These are phyloP conservation scores for Tupaia tana DNA, from an alignment of 2,113 vertebrate genomes.

Conservation along the genomic window DNA sequence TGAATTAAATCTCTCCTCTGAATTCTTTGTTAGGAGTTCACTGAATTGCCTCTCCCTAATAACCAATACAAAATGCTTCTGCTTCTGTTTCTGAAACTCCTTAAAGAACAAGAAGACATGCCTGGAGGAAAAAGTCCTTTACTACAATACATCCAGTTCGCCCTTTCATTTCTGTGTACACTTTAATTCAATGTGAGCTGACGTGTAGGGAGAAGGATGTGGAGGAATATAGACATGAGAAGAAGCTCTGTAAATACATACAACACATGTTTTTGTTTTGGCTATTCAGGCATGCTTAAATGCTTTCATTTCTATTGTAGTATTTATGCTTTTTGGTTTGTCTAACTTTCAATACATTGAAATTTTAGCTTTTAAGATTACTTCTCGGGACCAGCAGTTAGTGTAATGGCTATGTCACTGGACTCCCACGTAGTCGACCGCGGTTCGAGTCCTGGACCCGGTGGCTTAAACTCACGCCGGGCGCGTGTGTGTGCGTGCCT, in stretches of 20 bases:
- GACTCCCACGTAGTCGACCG: no score
- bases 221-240: neutral
- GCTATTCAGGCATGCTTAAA: neutral
- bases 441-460: no score
- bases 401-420: no score
- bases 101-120: neutral
- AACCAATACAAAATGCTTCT: neutral
- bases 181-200: neutral
- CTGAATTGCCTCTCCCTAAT: neutral
- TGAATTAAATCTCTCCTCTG: conserved; percentile 53
- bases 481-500: no score
- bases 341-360: neutral
- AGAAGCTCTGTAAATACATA: neutral
- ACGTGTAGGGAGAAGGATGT: accelerated
- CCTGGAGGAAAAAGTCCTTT: neutral
- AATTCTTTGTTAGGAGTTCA: neutral
- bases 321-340: neutral
- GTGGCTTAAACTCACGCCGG: no score
- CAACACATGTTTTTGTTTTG: neutral
- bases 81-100: conserved; percentile 14
- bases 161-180: neutral
- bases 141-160: neutral
- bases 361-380: neutral
- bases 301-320: neutral
- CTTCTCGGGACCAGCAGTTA: no score